These are phyloP conservation scores for Uropetala carovei DNA, from an alignment of 2,888 invertebrate genomes.

Conservation along the genomic window DNA sequence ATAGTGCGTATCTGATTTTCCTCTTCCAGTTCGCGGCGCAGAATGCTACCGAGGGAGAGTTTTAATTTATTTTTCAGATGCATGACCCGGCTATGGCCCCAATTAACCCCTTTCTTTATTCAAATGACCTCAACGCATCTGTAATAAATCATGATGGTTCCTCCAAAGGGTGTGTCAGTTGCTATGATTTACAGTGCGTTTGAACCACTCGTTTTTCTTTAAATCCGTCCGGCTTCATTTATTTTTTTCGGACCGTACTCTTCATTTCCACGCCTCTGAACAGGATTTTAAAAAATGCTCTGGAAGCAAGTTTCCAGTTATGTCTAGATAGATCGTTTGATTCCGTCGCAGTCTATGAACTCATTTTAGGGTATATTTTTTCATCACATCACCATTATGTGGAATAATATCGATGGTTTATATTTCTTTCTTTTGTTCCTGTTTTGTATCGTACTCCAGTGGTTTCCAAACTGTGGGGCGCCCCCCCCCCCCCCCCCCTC, in stretches of 20 bases:
- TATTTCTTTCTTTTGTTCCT: no score
- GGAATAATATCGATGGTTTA: no score
- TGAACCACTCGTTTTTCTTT: background rate
- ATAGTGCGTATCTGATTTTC: constrained; percentile 49
- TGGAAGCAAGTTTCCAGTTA: no score
- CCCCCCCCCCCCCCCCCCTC: no score
- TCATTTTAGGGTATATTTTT: no score
- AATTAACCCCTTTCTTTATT: constrained; percentile 32
- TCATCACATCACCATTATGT: no score
- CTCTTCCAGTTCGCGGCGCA: background rate
- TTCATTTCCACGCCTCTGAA: background rate
- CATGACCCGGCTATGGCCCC: constrained; percentile 20
- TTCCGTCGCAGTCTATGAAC: no score
- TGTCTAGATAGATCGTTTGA: no score
- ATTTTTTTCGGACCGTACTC: no score
- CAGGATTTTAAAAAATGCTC: no score
- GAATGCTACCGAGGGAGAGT: constrained; percentile 19
- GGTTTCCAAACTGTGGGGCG: no score
- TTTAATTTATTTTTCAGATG: constrained; percentile 32
- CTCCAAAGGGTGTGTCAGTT: constrained; percentile 8
- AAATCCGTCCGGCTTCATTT: constrained; percentile 10
- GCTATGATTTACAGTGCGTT: constrained; percentile 4
- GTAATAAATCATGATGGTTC: background rate
- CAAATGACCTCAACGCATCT: constrained; percentile 19
- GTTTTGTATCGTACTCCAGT: no score